Conservation (phyloP, 1,140 invertebrate species). For the Drosophila persimilis region DNA sequence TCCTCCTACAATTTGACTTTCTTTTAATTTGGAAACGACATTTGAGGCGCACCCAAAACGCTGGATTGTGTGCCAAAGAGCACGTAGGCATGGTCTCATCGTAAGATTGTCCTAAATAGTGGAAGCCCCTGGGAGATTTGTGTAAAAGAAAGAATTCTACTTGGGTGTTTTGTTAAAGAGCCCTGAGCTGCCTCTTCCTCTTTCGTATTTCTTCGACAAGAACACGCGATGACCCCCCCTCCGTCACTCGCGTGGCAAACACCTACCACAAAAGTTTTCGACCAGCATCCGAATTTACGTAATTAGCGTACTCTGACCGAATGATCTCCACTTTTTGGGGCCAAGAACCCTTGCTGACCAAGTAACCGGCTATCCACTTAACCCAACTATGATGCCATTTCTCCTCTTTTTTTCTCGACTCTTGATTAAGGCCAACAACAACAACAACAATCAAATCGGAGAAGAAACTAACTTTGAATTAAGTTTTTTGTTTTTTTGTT, state of each 20-base stretch:
- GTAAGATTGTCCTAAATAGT: background rate
- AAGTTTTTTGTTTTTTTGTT: constrained; percentile 6
- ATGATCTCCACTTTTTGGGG: constrained; percentile 5
- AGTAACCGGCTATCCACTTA: constrained; percentile 41
- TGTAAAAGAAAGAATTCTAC: too few relatives aligned
- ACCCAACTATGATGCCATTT: constrained; percentile 60
- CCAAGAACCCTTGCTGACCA: constrained; percentile 42
- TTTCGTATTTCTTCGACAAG: too few relatives aligned
- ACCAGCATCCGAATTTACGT: constrained; percentile 30
- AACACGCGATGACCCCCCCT: too few relatives aligned
- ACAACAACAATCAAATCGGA: background rate
- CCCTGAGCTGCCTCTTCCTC: too few relatives aligned
- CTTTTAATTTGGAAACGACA: constrained; percentile 17
- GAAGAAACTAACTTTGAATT: constrained; percentile 43
- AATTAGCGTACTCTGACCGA: constrained; percentile 32
- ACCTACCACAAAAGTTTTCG: constrained; percentile 30
- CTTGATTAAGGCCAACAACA: constrained; percentile 63
- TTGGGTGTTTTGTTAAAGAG: too few relatives aligned
- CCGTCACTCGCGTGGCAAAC: background rate
- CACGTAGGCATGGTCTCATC: constrained; percentile 31
- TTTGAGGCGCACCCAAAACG: background rate
- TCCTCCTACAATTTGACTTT: constrained; percentile 19
- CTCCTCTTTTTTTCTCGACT: constrained; percentile 20
- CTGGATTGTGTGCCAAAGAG: constrained; percentile 27
- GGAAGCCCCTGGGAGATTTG: too few relatives aligned